Evolutionary conservation across 30 jellyfish, hydroid and myxozoan species (phyloP).

Genomic region (Mastigias papua): DNA sequence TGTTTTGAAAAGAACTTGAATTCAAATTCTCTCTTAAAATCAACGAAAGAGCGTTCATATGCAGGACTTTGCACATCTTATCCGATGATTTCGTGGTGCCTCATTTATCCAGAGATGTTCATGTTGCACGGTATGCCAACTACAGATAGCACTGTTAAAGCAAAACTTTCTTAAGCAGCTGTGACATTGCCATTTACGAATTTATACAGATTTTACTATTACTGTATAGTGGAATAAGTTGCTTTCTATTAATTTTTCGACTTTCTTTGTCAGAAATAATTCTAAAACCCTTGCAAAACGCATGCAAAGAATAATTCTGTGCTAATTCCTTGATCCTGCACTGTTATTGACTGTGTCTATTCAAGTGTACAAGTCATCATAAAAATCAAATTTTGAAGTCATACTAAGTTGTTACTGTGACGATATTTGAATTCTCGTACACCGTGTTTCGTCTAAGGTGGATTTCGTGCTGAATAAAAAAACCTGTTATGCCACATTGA

Average conservation of each 20-base stretch:
- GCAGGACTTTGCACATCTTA: neutral
- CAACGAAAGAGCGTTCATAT: too few relatives aligned
- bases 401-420: slow-evolving; percentile 36
- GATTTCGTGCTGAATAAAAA: neutral
- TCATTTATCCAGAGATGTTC: neutral
- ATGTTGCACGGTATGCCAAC: slow-evolving; percentile 5
- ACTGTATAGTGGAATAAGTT: neutral
- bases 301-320: slow-evolving; percentile 12
- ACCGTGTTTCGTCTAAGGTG: slow-evolving; percentile 4
- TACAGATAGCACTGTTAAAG: slow-evolving; percentile 9
- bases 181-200: neutral
- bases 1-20: too few relatives aligned
- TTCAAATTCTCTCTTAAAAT: too few relatives aligned
- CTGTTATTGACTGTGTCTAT: slow-evolving; percentile 42
- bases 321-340: slow-evolving; percentile 15
- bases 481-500: neutral
- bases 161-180: neutral
- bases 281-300: slow-evolving; percentile 23
- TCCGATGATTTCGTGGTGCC: neutral
- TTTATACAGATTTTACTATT: neutral
- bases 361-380: slow-evolving; percentile 20
- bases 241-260: slow-evolving; percentile 35
- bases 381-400: slow-evolving; percentile 34
- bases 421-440: slow-evolving; percentile 9
- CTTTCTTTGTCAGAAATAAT: slow-evolving; percentile 20